Base-by-base conservation (phyloP, 2,888 invertebrate genomes). In the Drosophila fulvimacula region DNA sequence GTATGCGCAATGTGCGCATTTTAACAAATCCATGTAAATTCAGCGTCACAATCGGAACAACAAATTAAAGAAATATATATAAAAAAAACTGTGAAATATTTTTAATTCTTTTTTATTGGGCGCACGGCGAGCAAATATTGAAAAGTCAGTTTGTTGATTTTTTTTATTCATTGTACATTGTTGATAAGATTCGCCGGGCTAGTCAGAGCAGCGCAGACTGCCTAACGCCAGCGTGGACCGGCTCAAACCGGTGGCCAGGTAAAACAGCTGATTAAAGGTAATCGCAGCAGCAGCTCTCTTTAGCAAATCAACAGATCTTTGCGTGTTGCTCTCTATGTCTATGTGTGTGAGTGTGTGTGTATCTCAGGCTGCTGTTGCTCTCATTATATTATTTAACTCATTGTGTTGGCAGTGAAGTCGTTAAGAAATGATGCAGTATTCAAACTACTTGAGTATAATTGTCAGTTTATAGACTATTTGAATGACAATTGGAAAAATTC, bases 1-100 rank as follows among this genome's bases (percentile, higher is more conserved):
- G 85, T 85, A 87, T 87, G 48, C 75, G 82, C 82, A 49, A 83
- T 84, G 27, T 82, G 83, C 74, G 82, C 77, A 53, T 82, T 84
- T 83, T 83, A 79, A 76, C 82, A 85, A 85, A 63, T 61, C 69
- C 65, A 65, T 83, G 82, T 51, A 80, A 83, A 87, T 65, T 71
- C 70, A 52, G 53, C 39, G 48, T 51, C 56, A 68, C 60, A 71
- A 61, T 70, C 58, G 51, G 10, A 32, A 48, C 24, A 38, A 32
- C 10, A 52, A 51, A 36, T 46, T 27, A 41, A 41, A 30, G 10
- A 41, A 41, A 41, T 17, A 17, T 10, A 30, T 32, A 30, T 17
- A 6, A 13, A 36, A 38, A 24, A 52, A 38, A 27, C 36, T 51
- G 51, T 36, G 38, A 52, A 48, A 48, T 30, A 38, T 27, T 52